Base-by-base conservation (phyloP, 2,888 invertebrate species). In the Neria commutata region DNA sequence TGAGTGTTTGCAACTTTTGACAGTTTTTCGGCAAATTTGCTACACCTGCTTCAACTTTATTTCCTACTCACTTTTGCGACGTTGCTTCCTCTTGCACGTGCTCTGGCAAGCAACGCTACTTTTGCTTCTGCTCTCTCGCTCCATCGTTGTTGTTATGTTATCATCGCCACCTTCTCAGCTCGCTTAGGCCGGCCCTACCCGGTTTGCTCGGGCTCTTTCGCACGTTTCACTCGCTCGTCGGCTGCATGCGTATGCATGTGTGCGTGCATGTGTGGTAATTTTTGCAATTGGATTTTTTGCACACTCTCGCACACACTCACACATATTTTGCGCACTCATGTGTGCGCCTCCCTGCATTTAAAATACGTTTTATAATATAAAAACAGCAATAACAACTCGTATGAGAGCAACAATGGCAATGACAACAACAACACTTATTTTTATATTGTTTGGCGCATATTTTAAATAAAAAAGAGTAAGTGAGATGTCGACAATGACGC, bases 401-500 rank as follows among this genome's bases (percentile, higher is more conserved):
- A 29, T 29, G 11, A 11, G 6, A 29, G 29, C 29, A 29, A 29
- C 29, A 29, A 29, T 29, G 29, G 6, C n/a, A n/a, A 11, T 29
- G 29, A 29, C 11, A 29, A 6, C 29, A 29, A 29, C 29, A 29
- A 29, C 29, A 37, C 6, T 42, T 19, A 19, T 19, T 42, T 42
- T 42, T 42, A 42, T 42, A 19, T 21, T 4, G 55, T 52, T 55
- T 56, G 8, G 62, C 54, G 25, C 25, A 16, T 17, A 61, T 8
- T 59, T 24, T 58, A 69, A 62, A 51, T 63, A 52, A 64, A 73
- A 61, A 50, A 16, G 47, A 62, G 60, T 16, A 25, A 58, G 60
- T 34, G 42, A 46, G 45, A 50, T 26, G 46, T 42, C 29, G 45
- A 16, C 23, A 29, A 29, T 48, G 29, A 29, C n/a, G 40, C 10